Conservation (phyloP, 2,888 invertebrate genomes). For the Lacanobia oleracea region DNA sequence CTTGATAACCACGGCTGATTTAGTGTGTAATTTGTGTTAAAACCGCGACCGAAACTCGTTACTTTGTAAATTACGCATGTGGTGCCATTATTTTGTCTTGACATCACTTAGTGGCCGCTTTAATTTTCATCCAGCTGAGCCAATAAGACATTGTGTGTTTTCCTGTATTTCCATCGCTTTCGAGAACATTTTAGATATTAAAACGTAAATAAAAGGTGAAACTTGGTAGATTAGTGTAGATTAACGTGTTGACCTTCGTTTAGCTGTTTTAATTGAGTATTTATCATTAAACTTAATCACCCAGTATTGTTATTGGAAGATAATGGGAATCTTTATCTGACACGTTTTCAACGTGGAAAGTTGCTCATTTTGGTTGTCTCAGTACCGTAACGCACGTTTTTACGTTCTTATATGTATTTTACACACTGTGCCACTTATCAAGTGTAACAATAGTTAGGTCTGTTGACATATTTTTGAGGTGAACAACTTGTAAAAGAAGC, state of each 20-base stretch:
- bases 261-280: slow-evolving; percentile 37
- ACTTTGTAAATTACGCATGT: slow-evolving; percentile 49
- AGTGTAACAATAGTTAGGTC: slow-evolving; percentile 42
- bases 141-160: slow-evolving; percentile 53
- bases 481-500: neutral
- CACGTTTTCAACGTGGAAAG: slow-evolving; percentile 62
- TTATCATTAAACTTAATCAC: slow-evolving; percentile 55
- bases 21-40: slow-evolving; percentile 68
- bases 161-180: slow-evolving; percentile 50
- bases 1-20: slow-evolving; percentile 68
- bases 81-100: slow-evolving; percentile 13
- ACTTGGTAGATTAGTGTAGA: slow-evolving; percentile 44
- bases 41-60: slow-evolving; percentile 51
- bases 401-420: slow-evolving; percentile 14
- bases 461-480: slow-evolving; percentile 35
- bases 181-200: slow-evolving; percentile 23
- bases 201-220: slow-evolving; percentile 50
- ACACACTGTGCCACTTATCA: slow-evolving; percentile 36
- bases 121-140: slow-evolving; percentile 64
- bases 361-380: slow-evolving; percentile 11
- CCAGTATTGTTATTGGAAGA: slow-evolving; percentile 57
- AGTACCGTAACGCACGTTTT: slow-evolving; percentile 7
- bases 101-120: slow-evolving; percentile 38
- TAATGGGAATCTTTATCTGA: slow-evolving; percentile 55
- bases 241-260: slow-evolving; percentile 49